Conservation (phyloP, 1,140 invertebrate genomes). For the Acromyrmex heyeri region DNA sequence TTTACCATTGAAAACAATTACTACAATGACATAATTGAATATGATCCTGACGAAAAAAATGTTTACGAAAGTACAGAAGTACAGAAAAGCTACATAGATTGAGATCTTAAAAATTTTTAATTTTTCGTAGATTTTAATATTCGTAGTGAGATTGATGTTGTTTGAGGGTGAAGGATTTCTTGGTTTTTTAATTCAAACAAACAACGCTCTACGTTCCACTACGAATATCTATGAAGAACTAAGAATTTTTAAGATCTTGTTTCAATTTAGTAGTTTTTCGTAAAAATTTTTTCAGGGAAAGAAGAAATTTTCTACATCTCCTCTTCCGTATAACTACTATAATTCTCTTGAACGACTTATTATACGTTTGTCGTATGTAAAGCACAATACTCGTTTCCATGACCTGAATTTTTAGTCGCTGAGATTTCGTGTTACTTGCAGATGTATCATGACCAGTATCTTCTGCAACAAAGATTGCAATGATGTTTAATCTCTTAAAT, state of each 20-base stretch:
- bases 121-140: too few relatives aligned
- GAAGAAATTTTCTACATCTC: background rate
- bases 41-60: background rate
- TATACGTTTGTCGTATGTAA: conserved; percentile 26
- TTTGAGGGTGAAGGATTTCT: too few relatives aligned
- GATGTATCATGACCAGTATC: conserved; percentile 11
- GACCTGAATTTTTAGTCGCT: conserved; percentile 54
- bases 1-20: background rate
- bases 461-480: conserved; percentile 50
- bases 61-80: too few relatives aligned
- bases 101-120: too few relatives aligned
- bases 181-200: too few relatives aligned
- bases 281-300: too few relatives aligned
- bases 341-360: background rate
- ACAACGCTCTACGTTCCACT: too few relatives aligned
- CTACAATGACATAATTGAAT: background rate
- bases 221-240: too few relatives aligned
- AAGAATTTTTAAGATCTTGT: too few relatives aligned
- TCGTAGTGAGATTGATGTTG: too few relatives aligned
- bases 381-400: conserved; percentile 49
- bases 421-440: conserved; percentile 49
- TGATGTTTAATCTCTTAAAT: conserved; percentile 9
- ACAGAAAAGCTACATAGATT: too few relatives aligned
- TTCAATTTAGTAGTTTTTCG: too few relatives aligned
- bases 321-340: background rate